These are phyloP conservation scores for Standfussiana lucernea DNA, from an alignment of 2,888 invertebrate genomes.

Conservation along the genomic window DNA sequence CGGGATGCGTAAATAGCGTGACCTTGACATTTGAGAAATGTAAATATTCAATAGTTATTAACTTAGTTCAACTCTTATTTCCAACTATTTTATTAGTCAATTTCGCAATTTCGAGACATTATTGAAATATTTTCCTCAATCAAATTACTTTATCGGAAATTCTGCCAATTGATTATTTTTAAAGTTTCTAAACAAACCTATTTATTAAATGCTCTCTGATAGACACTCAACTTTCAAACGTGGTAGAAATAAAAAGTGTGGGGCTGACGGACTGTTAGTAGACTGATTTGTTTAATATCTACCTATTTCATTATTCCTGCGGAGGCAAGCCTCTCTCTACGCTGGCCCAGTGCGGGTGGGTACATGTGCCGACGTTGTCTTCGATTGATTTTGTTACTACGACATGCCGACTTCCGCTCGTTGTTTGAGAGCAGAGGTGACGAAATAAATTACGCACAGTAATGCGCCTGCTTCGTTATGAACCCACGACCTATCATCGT, in stretches of 20 bases:
- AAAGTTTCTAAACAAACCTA: constrained; percentile 4
- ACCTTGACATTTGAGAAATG: constrained; percentile 17
- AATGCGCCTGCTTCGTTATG: background rate
- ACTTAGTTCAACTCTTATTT: background rate
- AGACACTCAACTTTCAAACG: background rate
- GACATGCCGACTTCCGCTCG: background rate
- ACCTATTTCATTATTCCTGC: too few relatives aligned
- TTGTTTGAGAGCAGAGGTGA: background rate
- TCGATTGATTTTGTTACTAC: background rate
- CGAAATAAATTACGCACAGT: background rate
- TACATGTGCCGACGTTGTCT: background rate
- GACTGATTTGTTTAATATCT: too few relatives aligned
- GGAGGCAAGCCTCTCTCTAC: too few relatives aligned
- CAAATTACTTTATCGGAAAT: background rate
- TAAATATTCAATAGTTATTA: background rate
- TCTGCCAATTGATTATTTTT: background rate
- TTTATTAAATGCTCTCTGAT: background rate
- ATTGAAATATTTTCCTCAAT: constrained; percentile 4
- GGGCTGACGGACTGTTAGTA: background rate
- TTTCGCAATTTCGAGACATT: background rate
- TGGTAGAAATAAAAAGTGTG: background rate
- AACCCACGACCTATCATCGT: background rate
- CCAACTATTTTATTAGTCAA: background rate
- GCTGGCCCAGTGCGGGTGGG: background rate
- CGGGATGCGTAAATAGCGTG: background rate